These are phyloP conservation scores for Choreutis nemorana DNA, from an alignment of 2,888 invertebrate species.

Conservation along the genomic window DNA sequence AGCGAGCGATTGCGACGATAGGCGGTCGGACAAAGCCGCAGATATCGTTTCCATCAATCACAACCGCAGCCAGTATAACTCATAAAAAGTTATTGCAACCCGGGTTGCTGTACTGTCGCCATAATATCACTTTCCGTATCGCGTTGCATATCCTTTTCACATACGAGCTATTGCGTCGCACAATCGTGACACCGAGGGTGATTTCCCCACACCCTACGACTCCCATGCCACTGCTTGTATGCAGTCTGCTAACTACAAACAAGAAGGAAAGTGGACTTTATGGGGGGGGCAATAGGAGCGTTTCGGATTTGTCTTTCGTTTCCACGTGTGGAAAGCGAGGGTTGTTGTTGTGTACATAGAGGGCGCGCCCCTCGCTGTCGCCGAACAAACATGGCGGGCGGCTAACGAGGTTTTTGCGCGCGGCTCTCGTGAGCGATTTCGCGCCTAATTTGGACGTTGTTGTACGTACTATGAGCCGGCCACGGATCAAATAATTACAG, in stretches of 20 bases:
- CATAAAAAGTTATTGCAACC: too few relatives aligned
- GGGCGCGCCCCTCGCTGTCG: conserved; percentile 60
- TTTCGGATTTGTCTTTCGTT: conserved; percentile 6
- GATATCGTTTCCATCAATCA: conserved; percentile 2
- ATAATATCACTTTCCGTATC: conserved; percentile 43
- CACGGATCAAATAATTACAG: too few relatives aligned
- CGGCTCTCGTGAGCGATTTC: conserved; percentile 55
- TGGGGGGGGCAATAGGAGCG: neutral
- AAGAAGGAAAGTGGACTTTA: neutral
- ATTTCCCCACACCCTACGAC: conserved; percentile 41
- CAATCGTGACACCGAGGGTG: conserved; percentile 54
- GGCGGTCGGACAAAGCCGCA: neutral
- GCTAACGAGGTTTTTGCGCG: conserved; percentile 61
- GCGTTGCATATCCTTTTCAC: conserved; percentile 58
- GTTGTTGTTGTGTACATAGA: conserved; percentile 56
- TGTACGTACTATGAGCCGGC: too few relatives aligned
- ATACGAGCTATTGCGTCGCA: conserved; percentile 51
- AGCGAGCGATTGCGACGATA: too few relatives aligned
- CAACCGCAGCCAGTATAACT: conserved; percentile 30
- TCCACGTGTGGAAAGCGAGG: conserved; percentile 8
- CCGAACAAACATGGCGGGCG: conserved; percentile 60
- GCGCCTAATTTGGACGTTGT: conserved; percentile 55
- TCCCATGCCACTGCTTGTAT: neutral
- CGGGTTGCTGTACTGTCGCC: too few relatives aligned
- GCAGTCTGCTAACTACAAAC: conserved; percentile 25